Percentiles rank a stretch among this genome's conserved stretches.
phyloP scores from a whole-genome alignment of 2,797 vertebrate genomes.

The Sebastes elongatus region DNA sequence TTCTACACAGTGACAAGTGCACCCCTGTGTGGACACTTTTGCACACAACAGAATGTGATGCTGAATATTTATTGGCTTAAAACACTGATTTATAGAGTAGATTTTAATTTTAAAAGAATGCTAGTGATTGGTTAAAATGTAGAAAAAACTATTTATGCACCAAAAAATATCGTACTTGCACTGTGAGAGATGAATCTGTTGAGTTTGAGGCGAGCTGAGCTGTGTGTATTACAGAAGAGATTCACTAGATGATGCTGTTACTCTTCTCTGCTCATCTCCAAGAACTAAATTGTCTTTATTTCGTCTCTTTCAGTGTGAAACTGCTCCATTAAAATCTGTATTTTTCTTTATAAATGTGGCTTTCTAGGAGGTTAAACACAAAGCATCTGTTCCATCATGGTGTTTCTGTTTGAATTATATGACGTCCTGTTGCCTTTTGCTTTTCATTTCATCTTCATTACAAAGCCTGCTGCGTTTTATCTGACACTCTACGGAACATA shows the following conservation, averaged over 20 bases:
- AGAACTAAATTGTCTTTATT: not conserved
- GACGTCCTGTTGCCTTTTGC: slow-evolving; percentile 41
- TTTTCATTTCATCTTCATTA: slow-evolving; percentile 75
- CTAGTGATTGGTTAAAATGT: not conserved
- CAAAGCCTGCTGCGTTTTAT: slow-evolving; percentile 51
- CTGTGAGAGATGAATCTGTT: not conserved
- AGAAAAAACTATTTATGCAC: not conserved
- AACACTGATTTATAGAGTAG: not conserved
- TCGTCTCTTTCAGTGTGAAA: not conserved
- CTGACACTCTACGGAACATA: slow-evolving; percentile 51
- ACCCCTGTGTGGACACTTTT: slow-evolving; percentile 46
- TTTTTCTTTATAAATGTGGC: not conserved
- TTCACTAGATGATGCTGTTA: slow-evolving; percentile 79
- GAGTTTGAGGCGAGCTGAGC: not conserved
- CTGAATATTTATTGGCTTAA: not conserved
- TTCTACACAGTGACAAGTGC: slow-evolving; percentile 42
- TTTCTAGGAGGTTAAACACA: slow-evolving; percentile 27
- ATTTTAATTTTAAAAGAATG: not conserved
- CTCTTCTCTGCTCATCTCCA: slow-evolving; percentile 42
- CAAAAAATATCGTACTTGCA: not conserved
- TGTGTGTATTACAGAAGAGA: slow-evolving; percentile 40
- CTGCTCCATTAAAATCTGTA: not conserved
- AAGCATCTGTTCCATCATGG: slow-evolving; percentile 13
- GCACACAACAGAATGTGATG: not conserved
- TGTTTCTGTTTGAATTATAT: slow-evolving; percentile 53